Evolutionary conservation across 1,140 invertebrate genomes (phyloP).

Genomic region (Cyclina sinensis): DNA sequence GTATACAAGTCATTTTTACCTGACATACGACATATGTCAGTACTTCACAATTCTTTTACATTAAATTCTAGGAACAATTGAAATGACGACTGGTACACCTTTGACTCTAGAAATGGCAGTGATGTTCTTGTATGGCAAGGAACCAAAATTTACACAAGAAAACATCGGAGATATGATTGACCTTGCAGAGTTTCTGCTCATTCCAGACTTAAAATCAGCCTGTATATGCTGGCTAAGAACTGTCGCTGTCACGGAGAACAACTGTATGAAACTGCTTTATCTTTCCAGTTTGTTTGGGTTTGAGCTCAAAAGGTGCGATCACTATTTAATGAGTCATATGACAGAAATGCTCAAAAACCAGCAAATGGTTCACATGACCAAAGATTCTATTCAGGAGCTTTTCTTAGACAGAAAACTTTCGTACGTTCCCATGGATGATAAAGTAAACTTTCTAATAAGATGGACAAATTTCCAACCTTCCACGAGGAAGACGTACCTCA

Average conservation of each 20-base stretch:
- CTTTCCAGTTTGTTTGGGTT: background rate
- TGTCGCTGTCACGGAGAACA: background rate
- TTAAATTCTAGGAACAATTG: background rate
- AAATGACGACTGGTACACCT: background rate
- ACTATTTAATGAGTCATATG: background rate
- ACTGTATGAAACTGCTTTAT: background rate
- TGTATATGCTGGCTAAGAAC: conserved; percentile 10
- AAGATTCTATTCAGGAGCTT: background rate
- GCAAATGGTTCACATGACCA: conserved; percentile 19
- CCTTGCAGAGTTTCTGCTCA: conserved; percentile 16
- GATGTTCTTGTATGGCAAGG: conserved; percentile 35
- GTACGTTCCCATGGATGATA: conserved; percentile 4
- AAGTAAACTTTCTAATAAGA: background rate
- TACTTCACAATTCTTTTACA: too few relatives aligned
- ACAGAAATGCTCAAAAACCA: background rate
- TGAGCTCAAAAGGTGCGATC: background rate
- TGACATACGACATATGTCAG: too few relatives aligned
- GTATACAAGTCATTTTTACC: too few relatives aligned
- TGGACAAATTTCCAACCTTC: background rate
- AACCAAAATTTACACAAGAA: background rate
- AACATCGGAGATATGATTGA: background rate
- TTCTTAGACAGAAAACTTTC: background rate
- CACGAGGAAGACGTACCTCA: background rate
- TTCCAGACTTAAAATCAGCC: conserved; percentile 18
- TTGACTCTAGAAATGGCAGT: background rate